Evolutionary conservation across 2,888 invertebrate genomes (phyloP), one percentile per base, ranked within the genome.

Genomic region (Perithous albicinctus): DNA sequence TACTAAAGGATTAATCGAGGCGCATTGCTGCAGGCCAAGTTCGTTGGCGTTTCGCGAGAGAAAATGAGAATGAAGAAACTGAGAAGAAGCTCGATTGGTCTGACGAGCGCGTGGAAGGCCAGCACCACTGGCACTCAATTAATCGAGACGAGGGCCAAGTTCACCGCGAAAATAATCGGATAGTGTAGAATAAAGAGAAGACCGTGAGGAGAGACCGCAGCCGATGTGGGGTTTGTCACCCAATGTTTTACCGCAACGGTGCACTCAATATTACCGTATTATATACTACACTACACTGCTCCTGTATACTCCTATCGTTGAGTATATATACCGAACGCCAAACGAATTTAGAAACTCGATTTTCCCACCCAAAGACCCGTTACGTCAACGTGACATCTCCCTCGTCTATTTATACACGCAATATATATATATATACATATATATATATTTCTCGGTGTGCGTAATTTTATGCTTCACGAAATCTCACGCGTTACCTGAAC

Each of bases 311-410:
- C 23, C 41, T 63, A 2, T 32, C 20, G 4, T 4, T 7, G 26
- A 5, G n/a, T n/a, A 10, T 15, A 41, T 56, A 56, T 15, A 41
- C 20, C 10, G 7, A 32, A 15, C 69, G 18, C 38, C 66, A 56
- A 72, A 41, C 66, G 67, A 72, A 67, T 69, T 72, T 72, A 70
- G 67, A 38, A 63, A 73, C 66, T 51, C 56, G 61, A 38, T 43
- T 63, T 23, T 35, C 54, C 67, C 18, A 18, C 29, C 74, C 63
- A 35, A 51, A 72, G 32, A 6, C n/a, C 46, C 77, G 75, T 85
- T 80, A 59, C 85, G 64, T 77, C 84, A 85, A 78, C 63, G 75
- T 78, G 78, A 75, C 73, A 61, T 77, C 41, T 56, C 38, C 59
- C 29, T 35, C 56, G 63, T 74, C 76, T 84, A 82, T 84, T 78